Evolutionary conservation across 1,140 invertebrate genomes (phyloP).

Genomic region (Hyphantria cunea): DNA sequence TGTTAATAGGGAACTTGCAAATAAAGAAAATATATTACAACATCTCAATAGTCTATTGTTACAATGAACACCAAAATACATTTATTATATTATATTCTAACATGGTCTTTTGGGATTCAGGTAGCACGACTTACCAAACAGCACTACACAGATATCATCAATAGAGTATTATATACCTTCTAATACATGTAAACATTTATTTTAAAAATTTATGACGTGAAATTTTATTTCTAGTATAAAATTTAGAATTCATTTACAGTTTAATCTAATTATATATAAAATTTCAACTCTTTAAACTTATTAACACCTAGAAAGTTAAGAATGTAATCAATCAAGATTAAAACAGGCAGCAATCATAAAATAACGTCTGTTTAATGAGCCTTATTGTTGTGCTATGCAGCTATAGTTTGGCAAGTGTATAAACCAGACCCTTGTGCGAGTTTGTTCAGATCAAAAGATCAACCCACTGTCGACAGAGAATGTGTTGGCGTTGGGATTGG

Average conservation of each 20-base stretch:
- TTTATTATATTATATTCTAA: slow-evolving; percentile 44
- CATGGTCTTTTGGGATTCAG: slow-evolving; percentile 25
- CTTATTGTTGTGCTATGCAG: too few species aligned
- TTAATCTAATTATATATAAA: not conserved
- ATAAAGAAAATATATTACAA: slow-evolving; percentile 49
- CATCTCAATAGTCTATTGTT: slow-evolving; percentile 56
- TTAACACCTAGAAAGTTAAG: too few species aligned
- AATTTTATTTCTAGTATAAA: not conserved
- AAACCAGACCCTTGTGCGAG: too few species aligned
- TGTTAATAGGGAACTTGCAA: slow-evolving; percentile 14
- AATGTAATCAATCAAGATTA: too few species aligned
- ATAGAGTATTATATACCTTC: slow-evolving; percentile 25
- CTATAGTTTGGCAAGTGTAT: too few species aligned
- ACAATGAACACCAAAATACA: slow-evolving; percentile 39
- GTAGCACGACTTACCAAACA: slow-evolving; percentile 17
- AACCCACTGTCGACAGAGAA: too few species aligned
- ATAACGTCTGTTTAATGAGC: too few species aligned
- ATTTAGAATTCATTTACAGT: not conserved
- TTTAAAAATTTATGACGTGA: not conserved
- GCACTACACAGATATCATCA: slow-evolving; percentile 27
- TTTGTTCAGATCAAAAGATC: too few species aligned
- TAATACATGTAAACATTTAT: slow-evolving; percentile 18
- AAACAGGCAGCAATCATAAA: too few species aligned
- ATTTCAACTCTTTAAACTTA: too few species aligned
- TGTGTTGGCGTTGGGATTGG: too few species aligned